Percentiles rank a stretch among this genome's conserved stretches.
Evolutionary conservation across 2,113 vertebrate genomes (phyloP).

Genomic region (Orcinus orca): DNA sequence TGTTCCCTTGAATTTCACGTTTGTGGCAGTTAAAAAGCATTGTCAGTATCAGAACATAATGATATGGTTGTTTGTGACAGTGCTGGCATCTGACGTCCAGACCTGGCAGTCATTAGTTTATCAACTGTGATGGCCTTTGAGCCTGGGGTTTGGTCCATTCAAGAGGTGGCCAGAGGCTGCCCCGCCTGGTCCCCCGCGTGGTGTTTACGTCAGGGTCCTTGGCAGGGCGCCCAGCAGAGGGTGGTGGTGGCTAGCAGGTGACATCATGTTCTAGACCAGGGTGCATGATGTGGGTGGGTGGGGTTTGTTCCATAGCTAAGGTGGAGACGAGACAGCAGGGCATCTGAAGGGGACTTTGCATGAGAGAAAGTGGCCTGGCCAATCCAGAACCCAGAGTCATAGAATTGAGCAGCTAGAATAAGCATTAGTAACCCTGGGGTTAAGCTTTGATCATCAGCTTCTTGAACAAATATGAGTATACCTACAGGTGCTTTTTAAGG

Average conservation of each 20-base stretch:
- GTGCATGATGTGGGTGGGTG: fast-evolving
- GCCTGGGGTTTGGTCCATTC: neutral
- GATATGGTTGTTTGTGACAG: neutral
- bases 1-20: neutral
- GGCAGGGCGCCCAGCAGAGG: neutral
- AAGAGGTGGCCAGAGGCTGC: neutral
- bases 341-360: neutral
- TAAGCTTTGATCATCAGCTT: neutral
- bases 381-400: neutral
- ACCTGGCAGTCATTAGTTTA: neutral
- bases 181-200: fast-evolving
- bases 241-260: neutral
- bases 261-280: neutral
- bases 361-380: neutral
- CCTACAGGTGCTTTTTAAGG: neutral
- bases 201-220: neutral
- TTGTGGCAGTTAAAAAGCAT: neutral
- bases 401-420: neutral
- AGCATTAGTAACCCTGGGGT: neutral
- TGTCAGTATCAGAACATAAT: neutral
- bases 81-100: neutral
- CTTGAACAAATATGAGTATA: neutral
- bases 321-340: neutral
- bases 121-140: neutral
- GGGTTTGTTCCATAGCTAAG: no score